phyloP scores from a whole-genome alignment of 2,797 vertebrate genomes.

The Pteropus rufus region DNA sequence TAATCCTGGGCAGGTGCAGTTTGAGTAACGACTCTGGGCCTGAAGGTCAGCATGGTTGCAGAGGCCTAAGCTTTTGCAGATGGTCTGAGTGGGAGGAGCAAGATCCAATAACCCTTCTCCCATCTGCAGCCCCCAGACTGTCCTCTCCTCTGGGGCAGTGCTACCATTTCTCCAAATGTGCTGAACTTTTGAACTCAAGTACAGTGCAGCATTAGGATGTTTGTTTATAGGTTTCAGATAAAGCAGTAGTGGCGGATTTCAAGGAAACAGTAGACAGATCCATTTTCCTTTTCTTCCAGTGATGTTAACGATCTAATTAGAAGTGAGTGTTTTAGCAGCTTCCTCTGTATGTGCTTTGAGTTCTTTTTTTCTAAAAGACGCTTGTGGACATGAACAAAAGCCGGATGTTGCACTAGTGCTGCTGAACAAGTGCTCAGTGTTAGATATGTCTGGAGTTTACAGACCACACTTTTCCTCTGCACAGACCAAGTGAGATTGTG shows the following conservation, averaged over 20 bases:
- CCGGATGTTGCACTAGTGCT: conserved; percentile 60
- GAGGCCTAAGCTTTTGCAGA: conserved; percentile 62
- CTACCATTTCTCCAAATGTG: conserved; percentile 44
- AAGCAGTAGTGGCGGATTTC: conserved; percentile 53
- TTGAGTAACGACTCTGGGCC: conserved; percentile 70
- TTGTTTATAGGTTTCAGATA: conserved; percentile 62
- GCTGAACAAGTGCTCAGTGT: conserved; percentile 49
- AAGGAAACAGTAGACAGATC: conserved; percentile 72
- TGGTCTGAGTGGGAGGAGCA: conserved; percentile 45
- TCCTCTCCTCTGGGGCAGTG: not conserved
- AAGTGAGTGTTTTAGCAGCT: conserved; percentile 68
- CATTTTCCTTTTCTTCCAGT: conserved; percentile 73
- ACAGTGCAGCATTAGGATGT: conserved; percentile 37
- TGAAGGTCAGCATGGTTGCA: conserved; percentile 72
- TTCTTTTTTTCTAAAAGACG: not conserved
- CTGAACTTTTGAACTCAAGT: conserved; percentile 69
- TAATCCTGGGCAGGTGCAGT: conserved; percentile 81
- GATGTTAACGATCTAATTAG: conserved; percentile 75
- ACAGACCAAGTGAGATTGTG: not conserved
- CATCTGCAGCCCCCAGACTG: conserved; percentile 56
- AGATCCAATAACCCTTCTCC: not conserved
- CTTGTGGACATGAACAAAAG: not conserved
- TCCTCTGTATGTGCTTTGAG: conserved; percentile 63
- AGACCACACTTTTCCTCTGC: not conserved
- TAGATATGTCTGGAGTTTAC: conserved; percentile 48